A percentile compares a stretch with the other conserved stretches of the same genome.
Evolutionary conservation across 2,797 vertebrate genomes (phyloP).

Genomic region (Tadarida brasiliensis): DNA sequence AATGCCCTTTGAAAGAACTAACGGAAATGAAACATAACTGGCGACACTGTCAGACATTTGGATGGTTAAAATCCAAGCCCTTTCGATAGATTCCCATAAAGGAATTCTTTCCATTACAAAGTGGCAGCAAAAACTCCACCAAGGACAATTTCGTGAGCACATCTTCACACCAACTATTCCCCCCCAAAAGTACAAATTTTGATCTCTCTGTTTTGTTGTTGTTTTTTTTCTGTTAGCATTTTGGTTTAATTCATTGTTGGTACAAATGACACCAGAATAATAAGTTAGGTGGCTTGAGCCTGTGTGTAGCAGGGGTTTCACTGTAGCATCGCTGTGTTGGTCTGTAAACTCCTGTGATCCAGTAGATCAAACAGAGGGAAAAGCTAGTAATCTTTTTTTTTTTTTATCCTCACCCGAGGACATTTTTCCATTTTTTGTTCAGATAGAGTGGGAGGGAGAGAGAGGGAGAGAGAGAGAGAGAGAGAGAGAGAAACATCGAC

Average conservation of each 20-base stretch:
- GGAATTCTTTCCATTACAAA: background rate
- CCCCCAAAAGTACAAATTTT: background rate
- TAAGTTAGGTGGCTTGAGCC: background rate
- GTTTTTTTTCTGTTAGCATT: background rate
- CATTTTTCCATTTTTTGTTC: too few species aligned
- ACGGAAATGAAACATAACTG: slow-evolving; percentile 73
- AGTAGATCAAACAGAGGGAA: background rate
- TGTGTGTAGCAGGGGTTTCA: background rate
- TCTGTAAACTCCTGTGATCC: background rate
- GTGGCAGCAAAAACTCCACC: background rate
- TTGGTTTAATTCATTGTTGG: background rate
- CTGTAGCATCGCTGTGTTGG: background rate
- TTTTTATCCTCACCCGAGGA: too few species aligned
- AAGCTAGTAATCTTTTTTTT: background rate
- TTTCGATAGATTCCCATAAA: background rate
- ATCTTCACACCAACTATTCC: background rate
- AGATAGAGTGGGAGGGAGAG: too few species aligned
- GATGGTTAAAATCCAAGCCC: slow-evolving; percentile 68
- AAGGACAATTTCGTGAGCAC: background rate
- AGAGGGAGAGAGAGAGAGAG: too few species aligned
- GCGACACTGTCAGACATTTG: slow-evolving; percentile 51
- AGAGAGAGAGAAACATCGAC: too few species aligned
- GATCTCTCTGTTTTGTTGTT: background rate
- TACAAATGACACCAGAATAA: background rate
- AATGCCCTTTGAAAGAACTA: slow-evolving; percentile 70